Evolutionary conservation across 2,113 vertebrate genomes (phyloP).

Genomic region (Gasterosteus aculeatus): DNA sequence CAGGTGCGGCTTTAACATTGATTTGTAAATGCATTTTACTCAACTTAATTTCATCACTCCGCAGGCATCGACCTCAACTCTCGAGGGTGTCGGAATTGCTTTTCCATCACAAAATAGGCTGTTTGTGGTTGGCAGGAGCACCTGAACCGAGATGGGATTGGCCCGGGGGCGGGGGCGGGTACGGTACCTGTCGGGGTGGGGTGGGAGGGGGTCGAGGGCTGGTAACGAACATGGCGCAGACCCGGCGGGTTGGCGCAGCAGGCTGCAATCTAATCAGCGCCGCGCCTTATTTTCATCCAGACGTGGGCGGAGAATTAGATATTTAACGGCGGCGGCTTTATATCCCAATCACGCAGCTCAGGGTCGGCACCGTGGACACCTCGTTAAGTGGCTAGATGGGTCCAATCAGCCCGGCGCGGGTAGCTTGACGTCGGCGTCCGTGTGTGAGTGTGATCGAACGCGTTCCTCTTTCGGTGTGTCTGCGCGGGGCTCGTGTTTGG

Average conservation of each 20-base stretch:
- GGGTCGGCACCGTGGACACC: constrained; percentile 50
- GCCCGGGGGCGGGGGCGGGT: constrained; percentile 5
- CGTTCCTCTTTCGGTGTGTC: constrained; percentile 18
- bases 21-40: constrained; percentile 63
- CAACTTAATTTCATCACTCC: constrained; percentile 59
- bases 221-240: constrained; percentile 54
- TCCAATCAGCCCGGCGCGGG: constrained; percentile 60
- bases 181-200: not conserved
- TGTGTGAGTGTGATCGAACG: constrained; percentile 27
- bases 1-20: constrained; percentile 48
- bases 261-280: constrained; percentile 65
- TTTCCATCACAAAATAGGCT: constrained; percentile 53
- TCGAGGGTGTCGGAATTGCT: constrained; percentile 55
- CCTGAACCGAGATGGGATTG: constrained; percentile 31
- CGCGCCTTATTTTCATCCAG: constrained; percentile 60
- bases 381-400: constrained; percentile 56
- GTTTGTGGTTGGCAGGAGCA: constrained; percentile 42
- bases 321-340: constrained; percentile 56
- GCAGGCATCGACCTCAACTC: constrained; percentile 47
- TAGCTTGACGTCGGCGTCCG: constrained; percentile 48
- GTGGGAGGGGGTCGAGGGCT: not conserved
- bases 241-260: constrained; percentile 48
- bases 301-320: constrained; percentile 56
- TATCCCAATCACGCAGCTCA: constrained; percentile 62
- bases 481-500: constrained; percentile 37